phyloP scores from a whole-genome alignment of 1,140 invertebrate genomes.

The Triops cancriformis region DNA sequence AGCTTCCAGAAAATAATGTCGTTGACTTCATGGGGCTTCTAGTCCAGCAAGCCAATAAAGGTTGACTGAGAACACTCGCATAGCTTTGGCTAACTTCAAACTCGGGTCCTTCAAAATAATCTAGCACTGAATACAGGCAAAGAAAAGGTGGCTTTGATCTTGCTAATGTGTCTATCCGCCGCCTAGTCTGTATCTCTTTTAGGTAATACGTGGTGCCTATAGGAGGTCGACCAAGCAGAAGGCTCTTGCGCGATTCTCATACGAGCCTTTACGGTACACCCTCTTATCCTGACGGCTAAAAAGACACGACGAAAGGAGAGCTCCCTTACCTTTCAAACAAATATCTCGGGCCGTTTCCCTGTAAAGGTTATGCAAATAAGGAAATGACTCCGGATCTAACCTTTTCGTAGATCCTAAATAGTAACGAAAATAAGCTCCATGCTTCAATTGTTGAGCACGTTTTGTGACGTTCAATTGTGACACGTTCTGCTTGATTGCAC shows the following conservation, averaged over 20 bases:
- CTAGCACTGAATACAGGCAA: not conserved
- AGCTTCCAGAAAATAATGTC: not conserved
- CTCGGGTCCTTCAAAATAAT: not conserved
- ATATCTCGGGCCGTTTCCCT: not conserved
- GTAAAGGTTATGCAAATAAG: not conserved
- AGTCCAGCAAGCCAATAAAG: not conserved
- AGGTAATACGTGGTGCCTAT: not conserved
- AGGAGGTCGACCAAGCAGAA: not conserved
- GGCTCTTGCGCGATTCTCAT: not conserved
- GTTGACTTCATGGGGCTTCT: not conserved
- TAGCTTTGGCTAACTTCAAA: not conserved
- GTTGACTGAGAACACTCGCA: not conserved
- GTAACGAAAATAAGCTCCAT: conserved; percentile 10
- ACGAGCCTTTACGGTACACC: not conserved
- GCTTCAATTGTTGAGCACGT: not conserved
- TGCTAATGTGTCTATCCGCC: conserved; percentile 5
- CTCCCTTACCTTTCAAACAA: not conserved
- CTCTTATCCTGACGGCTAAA: not conserved
- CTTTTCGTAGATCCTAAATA: not conserved
- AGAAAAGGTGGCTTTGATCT: not conserved
- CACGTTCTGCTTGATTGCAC: not conserved
- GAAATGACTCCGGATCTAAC: not conserved
- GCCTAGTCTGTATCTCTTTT: not conserved
- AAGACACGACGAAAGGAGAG: not conserved
- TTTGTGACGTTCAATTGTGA: not conserved